Evolutionary conservation across 2,888 invertebrate species (phyloP).

Genomic region (Allygus modestus): DNA sequence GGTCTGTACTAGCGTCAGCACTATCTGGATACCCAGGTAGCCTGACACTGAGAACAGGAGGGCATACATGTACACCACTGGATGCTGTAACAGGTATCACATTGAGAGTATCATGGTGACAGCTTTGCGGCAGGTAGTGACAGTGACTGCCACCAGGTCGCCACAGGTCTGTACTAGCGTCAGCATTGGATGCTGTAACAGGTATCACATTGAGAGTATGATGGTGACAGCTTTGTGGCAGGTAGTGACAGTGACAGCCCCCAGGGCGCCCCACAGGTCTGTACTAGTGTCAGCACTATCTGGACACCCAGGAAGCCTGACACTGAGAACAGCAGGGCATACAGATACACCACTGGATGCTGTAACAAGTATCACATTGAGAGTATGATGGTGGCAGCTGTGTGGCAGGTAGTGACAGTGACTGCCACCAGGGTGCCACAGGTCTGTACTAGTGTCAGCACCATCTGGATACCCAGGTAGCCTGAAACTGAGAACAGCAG

Average conservation of each 20-base stretch:
- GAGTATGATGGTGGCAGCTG: constrained; percentile 94
- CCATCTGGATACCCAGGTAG: constrained; percentile 95
- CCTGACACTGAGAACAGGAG: constrained; percentile 92
- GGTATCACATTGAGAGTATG: no score
- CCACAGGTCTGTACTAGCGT: no score
- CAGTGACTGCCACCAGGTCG: no score
- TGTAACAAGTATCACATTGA: constrained; percentile 96
- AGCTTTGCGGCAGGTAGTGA: no score
- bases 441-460: constrained; percentile 91
- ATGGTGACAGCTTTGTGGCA: constrained; percentile 95
- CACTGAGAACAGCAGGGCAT: constrained; percentile 90
- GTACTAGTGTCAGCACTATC: constrained; percentile 92
- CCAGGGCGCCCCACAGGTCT: constrained; percentile 93
- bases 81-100: constrained; percentile 77
- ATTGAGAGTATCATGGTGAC: no score
- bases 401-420: constrained; percentile 93
- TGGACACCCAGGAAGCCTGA: constrained; percentile 96
- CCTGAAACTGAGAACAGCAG: constrained; percentile 92
- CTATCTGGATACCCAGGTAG: constrained; percentile 95
- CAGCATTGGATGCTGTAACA: no score
- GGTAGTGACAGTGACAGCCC: constrained; percentile 95
- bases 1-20: no score
- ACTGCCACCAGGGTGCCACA: constrained; percentile 96
- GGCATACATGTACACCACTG: constrained; percentile 90
- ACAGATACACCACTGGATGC: constrained; percentile 93